Evolutionary conservation across 2,797 vertebrate genomes (phyloP).

Genomic region (Emydoidea blandingii): DNA sequence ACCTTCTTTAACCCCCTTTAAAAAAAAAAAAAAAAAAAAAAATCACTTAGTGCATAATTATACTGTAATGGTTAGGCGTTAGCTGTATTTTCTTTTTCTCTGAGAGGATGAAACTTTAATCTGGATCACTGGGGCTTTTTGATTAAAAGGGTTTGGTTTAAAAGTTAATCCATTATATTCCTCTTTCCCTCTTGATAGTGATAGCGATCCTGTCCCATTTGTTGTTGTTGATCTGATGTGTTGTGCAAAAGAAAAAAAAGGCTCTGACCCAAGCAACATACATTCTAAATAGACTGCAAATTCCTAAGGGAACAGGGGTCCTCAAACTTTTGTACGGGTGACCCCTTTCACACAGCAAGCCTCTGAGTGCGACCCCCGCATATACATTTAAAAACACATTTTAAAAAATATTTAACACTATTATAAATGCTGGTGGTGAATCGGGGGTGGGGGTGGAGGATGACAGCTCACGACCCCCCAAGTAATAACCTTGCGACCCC

Average conservation of each 20-base stretch:
- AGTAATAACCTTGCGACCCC: no score
- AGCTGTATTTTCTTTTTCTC: background rate
- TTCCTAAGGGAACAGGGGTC: background rate
- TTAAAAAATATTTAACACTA: no score
- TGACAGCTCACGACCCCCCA: no score
- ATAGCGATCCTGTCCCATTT: slow-evolving; percentile 7
- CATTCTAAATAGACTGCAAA: background rate
- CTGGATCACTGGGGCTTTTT: background rate
- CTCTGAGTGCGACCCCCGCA: no score
- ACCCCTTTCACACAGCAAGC: no score
- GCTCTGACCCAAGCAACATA: background rate
- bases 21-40: no score
- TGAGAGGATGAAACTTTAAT: background rate
- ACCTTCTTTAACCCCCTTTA: background rate
- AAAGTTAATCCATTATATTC: background rate
- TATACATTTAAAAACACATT: no score
- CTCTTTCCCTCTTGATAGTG: background rate
- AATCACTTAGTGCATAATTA: background rate
- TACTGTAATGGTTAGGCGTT: background rate
- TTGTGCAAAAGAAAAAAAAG: background rate
- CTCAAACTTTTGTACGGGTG: no score
- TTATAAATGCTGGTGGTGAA: no score
- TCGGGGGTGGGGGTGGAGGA: no score
- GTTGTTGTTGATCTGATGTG: slow-evolving; percentile 19
- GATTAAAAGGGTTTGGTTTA: background rate